Percentiles rank a stretch among this genome's conserved stretches.
Evolutionary conservation across 2,888 invertebrate species (phyloP).

Genomic region (Eupsilia transversa): DNA sequence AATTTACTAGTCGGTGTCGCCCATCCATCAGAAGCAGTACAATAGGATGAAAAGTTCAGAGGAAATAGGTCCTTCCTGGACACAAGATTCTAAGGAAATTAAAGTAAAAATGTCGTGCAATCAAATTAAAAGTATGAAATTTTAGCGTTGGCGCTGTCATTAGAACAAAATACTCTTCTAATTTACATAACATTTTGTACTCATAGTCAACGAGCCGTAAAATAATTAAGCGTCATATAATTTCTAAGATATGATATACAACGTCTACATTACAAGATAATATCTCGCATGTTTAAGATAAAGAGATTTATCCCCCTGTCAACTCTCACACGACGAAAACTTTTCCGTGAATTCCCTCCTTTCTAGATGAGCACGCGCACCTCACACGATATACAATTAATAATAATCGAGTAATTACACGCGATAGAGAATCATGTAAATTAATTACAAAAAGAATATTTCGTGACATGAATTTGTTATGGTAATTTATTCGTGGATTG

Average conservation of each 20-base stretch:
- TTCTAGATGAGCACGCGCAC: constrained; percentile 50
- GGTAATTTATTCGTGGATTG: constrained; percentile 6
- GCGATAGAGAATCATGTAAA: constrained; percentile 50
- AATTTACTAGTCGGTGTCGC: background rate
- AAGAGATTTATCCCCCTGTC: constrained; percentile 66
- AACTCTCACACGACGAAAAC: constrained; percentile 59
- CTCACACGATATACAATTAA: constrained; percentile 57
- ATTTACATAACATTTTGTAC: constrained; percentile 30
- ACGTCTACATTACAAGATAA: constrained; percentile 52
- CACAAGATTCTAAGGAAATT: background rate
- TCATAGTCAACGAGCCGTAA: constrained; percentile 15
- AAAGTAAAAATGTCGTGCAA: background rate
- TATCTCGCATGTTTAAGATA: constrained; percentile 64
- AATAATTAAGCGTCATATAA: constrained; percentile 52
- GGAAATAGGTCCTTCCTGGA: background rate
- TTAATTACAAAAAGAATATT: constrained; percentile 45
- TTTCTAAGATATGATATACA: constrained; percentile 41
- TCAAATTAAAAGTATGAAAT: background rate
- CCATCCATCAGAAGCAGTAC: too few species aligned
- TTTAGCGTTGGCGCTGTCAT: background rate
- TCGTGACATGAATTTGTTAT: constrained; percentile 37
- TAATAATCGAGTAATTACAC: constrained; percentile 53
- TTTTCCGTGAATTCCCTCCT: constrained; percentile 62
- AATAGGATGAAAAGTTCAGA: background rate
- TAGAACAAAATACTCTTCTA: background rate